Conservation (phyloP, 2,888 invertebrate genomes). For the Lasioglossum vierecki region DNA sequence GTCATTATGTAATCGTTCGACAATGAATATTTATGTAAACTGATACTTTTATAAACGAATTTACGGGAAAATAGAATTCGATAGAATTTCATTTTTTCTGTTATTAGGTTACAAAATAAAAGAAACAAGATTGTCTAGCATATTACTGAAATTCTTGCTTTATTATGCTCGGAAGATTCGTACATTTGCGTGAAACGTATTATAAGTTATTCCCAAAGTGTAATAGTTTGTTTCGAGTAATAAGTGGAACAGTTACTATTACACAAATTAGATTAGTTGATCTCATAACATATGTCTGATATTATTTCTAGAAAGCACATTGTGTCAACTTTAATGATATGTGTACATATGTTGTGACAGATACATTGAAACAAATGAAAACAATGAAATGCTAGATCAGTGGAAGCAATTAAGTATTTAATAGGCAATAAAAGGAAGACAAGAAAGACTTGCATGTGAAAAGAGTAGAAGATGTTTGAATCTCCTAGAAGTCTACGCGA, state of each 20-base stretch:
- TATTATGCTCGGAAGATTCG: background rate
- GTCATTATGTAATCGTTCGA: constrained; percentile 68
- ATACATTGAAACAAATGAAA: constrained; percentile 25
- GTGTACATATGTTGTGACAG: constrained; percentile 28
- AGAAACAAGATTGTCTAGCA: background rate
- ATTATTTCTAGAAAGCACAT: constrained; percentile 10
- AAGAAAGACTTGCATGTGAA: constrained; percentile 43
- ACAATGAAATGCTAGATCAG: constrained; percentile 34
- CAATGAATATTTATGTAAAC: constrained; percentile 14
- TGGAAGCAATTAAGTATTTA: constrained; percentile 25
- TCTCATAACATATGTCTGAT: constrained; percentile 21
- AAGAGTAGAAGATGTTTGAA: constrained; percentile 85
- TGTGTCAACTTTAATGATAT: constrained; percentile 8
- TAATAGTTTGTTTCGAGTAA: background rate
- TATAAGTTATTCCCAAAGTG: constrained; percentile 3
- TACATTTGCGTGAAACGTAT: background rate
- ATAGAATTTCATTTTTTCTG: background rate
- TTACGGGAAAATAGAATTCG: background rate
- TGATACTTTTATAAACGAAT: background rate
- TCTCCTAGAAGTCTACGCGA: constrained; percentile 87
- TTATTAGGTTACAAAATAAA: constrained; percentile 10
- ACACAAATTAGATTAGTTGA: constrained; percentile 8
- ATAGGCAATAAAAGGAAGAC: constrained; percentile 9
- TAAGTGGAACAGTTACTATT: constrained; percentile 6
- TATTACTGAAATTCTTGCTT: background rate